phyloP scores from a whole-genome alignment of 1,140 invertebrate species.

The Sminthurides bifidus region DNA sequence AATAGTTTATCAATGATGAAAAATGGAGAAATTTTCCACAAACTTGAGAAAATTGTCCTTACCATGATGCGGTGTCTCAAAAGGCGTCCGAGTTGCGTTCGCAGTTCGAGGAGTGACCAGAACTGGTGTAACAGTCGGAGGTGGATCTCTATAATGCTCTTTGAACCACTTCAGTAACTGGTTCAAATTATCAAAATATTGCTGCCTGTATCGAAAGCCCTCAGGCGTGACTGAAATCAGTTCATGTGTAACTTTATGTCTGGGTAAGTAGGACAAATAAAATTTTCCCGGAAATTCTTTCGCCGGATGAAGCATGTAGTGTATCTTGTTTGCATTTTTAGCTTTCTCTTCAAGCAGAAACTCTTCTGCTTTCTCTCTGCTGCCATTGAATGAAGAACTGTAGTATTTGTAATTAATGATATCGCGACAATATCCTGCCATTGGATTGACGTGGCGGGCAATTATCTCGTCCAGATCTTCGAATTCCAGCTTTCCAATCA shows the following conservation, averaged over 20 bases:
- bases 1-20: background rate
- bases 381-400: slow-evolving; percentile 54
- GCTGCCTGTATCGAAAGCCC: slow-evolving; percentile 79
- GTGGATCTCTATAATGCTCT: slow-evolving; percentile 86
- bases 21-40: no score
- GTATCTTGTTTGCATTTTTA: slow-evolving; percentile 74
- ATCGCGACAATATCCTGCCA: slow-evolving; percentile 84
- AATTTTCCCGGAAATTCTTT: slow-evolving; percentile 92
- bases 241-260: slow-evolving; percentile 72
- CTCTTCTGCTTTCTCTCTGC: slow-evolving; percentile 75
- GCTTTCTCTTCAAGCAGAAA: slow-evolving; percentile 72
- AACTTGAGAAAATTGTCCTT: no score
- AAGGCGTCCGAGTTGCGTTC: slow-evolving; percentile 25
- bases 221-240: slow-evolving; percentile 82
- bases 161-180: slow-evolving; percentile 93
- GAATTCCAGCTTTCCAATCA: slow-evolving; percentile 79
- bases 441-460: slow-evolving; percentile 86
- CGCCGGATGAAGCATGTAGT: slow-evolving; percentile 75
- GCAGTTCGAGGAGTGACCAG: slow-evolving; percentile 14
- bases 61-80: slow-evolving; percentile 13
- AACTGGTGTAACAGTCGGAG: slow-evolving; percentile 16
- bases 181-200: slow-evolving; percentile 73
- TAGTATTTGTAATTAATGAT: slow-evolving; percentile 86
- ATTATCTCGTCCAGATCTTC: slow-evolving; percentile 99
- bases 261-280: slow-evolving; percentile 81